Evolutionary conservation across 2,888 invertebrate species (phyloP), one percentile per base, ranked within the genome.

Genomic region (Stramonita haemastoma): DNA sequence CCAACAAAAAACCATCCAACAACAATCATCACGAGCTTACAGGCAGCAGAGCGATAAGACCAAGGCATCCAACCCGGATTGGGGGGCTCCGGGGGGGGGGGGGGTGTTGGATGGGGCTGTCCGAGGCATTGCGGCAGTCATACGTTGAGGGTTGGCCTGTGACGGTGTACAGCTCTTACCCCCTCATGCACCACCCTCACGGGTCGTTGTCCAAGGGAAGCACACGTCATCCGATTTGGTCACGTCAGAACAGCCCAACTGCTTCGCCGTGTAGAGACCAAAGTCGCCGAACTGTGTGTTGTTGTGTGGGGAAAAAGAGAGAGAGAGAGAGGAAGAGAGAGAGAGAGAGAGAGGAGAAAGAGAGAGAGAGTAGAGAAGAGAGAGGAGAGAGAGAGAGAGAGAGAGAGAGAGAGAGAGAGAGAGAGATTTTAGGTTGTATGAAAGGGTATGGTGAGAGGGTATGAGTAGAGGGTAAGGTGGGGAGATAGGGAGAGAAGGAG

Each of bases 151-250:
- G 91, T 77, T n/a, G n/a, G 34, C 90, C 79, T 0, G 91, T 91
- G 79, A 89, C 85, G 85, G 87, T 88, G 79, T 89, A 70, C 15
- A 36, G n/a, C 56, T 57, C 13, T 89, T 36, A 36, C n/a, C 90
- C 77, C 6, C 90, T 66, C 93, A 93, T 93, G 86, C 19, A 93
- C 90, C 81, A 93, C 92, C 4, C 91, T 90, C 17, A 93, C 93
- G 73, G 92, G 77, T 92, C 89, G 84, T 93, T 93, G 87, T 93
- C 93, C 46, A 93, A 86, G 73, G 89, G n/a, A n/a, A 91, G 73
- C 93, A 93, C 11, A n/a, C 89, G 0, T 91, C 91, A 0, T 90
- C 91, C 0, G 81, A 84, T 32, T 89, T 87, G 1, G 90, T 91
- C n/a, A 91, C 70, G 32, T 89, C 89, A 19, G 92, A 90, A 73